Base-by-base conservation (phyloP, 2,797 vertebrate species). In the Schizothorax lantsangensis region DNA sequence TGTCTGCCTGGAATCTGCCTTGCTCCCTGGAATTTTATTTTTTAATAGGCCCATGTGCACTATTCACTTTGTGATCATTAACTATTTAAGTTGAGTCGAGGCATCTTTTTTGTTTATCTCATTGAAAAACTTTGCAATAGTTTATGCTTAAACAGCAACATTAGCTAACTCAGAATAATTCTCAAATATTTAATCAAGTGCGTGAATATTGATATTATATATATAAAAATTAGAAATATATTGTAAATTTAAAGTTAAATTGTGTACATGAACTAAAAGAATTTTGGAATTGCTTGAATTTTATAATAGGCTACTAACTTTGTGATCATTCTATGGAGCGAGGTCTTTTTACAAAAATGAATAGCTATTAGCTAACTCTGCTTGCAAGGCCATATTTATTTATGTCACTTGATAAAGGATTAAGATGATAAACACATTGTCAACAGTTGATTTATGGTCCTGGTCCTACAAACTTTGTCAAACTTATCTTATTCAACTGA, bases 401-500 rank as follows among this genome's bases (percentile, higher is more conserved):
- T 17, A 79, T 49, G 79, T 7, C 11, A 69, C 43, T 43, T 83
- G 36, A 59, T 68, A 59, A 43, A 11, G 33, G 81, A 83, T 54
- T 54, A 43, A 59, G 68, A 59, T 23, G 0, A 17, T 49, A 38
- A 45, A 71, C 66, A 73, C 11, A 11, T 69, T 36, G 15, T 66
- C 43, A 71, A 23, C 23, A 74, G 69, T n/a, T 49, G 54, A 52
- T 74, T 47, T 26, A 6, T 26, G 23, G 49, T 43, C 6, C 75
- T 19, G 26, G 49, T 43, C 6, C 75, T 19, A 26, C 40, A 66
- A 77, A 84, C 40, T n/a, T 75, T 45, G 19, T 69, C 47, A 79
- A 69, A 85, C 19, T 36, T 38, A 62, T 47, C 15, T 59, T 64
- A 23, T 36, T 80, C 2, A 81, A 38, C 6, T 85, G 57, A 86